Evolutionary conservation across 1,140 invertebrate genomes (phyloP).

Genomic region (Medauroidea extradentata): DNA sequence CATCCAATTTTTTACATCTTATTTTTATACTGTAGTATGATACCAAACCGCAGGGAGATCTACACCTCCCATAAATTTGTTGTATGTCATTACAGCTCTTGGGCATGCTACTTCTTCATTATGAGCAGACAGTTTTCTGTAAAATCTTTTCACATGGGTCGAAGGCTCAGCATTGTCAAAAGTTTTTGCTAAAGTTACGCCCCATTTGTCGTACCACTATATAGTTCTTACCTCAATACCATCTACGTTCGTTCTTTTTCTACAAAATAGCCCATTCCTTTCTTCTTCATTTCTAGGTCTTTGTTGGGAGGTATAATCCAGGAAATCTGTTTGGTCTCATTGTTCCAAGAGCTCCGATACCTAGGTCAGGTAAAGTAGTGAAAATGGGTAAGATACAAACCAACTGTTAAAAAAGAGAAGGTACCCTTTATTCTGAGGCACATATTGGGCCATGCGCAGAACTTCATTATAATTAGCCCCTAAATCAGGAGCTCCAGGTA

Average conservation of each 20-base stretch:
- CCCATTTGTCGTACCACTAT: not conserved
- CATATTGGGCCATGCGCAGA: not conserved
- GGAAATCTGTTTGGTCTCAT: conserved; percentile 36
- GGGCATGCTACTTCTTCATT: not conserved
- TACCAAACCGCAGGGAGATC: conserved; percentile 27
- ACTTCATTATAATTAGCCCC: not conserved
- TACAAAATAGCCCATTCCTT: not conserved
- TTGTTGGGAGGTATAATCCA: conserved; percentile 29
- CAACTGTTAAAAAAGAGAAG: conserved; percentile 3
- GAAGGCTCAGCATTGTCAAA: not conserved
- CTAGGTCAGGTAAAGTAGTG: conserved; percentile 13
- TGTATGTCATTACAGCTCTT: not conserved
- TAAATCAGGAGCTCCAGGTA: not conserved
- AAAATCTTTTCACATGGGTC: not conserved
- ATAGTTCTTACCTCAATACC: conserved; percentile 12
- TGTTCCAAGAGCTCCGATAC: conserved; percentile 39
- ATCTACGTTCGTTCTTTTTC: not conserved
- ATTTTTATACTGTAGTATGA: conserved; percentile 23
- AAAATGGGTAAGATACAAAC: conserved; percentile 22
- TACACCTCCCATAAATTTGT: conserved; percentile 30
- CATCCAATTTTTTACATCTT: conserved; percentile 25
- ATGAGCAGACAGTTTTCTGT: not conserved
- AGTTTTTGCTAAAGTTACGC: not conserved
- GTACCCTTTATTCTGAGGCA: not conserved
- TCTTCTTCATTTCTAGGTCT: conserved; percentile 5